Conservation (phyloP, 2,888 invertebrate genomes). For the Diaphora mendica region DNA sequence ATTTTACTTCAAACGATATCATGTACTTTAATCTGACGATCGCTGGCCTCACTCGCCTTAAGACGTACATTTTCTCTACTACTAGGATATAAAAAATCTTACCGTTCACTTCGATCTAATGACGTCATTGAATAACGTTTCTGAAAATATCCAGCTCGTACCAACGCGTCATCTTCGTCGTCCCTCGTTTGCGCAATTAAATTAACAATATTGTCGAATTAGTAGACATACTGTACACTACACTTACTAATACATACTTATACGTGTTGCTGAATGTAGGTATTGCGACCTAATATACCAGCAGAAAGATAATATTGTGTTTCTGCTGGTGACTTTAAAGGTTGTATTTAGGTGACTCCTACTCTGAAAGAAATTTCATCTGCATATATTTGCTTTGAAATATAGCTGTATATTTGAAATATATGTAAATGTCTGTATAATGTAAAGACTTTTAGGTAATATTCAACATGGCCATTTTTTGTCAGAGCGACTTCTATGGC, state of each 20-base stretch:
- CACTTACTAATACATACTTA: no score
- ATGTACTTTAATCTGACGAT: background rate
- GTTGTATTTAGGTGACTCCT: no score
- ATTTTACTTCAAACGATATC: background rate
- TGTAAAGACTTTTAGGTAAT: no score
- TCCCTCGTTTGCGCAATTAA: background rate
- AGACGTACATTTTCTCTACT: background rate
- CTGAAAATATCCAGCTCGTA: background rate
- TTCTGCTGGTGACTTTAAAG: no score
- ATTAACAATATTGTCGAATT: background rate
- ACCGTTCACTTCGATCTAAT: background rate
- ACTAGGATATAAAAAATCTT: background rate
- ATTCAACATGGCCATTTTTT: no score
- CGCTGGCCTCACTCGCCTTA: background rate
- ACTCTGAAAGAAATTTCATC: no score
- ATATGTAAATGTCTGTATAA: no score
- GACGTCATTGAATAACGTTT: background rate
- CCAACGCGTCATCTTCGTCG: background rate
- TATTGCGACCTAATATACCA: background rate
- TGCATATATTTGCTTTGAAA: no score
- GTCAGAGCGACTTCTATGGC: no score
- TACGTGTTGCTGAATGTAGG: no score
- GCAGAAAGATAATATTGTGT: no score
- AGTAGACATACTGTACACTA: background rate
- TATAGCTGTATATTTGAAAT: no score